Evolutionary conservation across 1,140 invertebrate genomes (phyloP).

Genomic region (Caenorhabditis latens): DNA sequence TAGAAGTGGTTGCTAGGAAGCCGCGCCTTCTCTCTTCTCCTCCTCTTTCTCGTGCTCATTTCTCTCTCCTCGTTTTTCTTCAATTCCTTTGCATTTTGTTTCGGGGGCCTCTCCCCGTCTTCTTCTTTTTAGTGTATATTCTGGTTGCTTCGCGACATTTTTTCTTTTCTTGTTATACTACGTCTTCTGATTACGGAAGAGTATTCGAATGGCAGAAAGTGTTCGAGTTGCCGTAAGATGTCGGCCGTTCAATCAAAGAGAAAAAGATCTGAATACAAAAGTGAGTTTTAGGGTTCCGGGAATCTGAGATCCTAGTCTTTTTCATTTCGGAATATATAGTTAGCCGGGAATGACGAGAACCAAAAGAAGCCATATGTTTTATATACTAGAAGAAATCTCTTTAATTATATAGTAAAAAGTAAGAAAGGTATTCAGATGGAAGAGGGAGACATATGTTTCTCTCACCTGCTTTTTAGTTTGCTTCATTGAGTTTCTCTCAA

Average conservation of each 20-base stretch:
- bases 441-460: background rate
- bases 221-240: constrained; percentile 92
- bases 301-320: background rate
- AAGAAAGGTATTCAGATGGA: constrained; percentile 84
- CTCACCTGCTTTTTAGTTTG: background rate
- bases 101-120: background rate
- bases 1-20: constrained; percentile 25
- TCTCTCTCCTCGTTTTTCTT: background rate
- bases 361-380: constrained; percentile 66
- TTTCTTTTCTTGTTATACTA: constrained; percentile 29
- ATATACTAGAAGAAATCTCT: constrained; percentile 80
- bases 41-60: background rate
- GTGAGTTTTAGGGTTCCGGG: constrained; percentile 78
- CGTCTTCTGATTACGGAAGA: background rate
- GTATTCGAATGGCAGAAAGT: constrained; percentile 82
- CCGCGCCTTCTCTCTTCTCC: background rate
- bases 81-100: constrained; percentile 44
- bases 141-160: background rate
- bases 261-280: constrained; percentile 84
- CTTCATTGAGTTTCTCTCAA: background rate
- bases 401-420: constrained; percentile 77
- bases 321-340: constrained; percentile 37
- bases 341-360: background rate
- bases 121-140: constrained; percentile 4
- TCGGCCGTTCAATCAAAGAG: constrained; percentile 87